Evolutionary conservation across 1,140 invertebrate species (phyloP).

Genomic region (Sogatella furcifera): DNA sequence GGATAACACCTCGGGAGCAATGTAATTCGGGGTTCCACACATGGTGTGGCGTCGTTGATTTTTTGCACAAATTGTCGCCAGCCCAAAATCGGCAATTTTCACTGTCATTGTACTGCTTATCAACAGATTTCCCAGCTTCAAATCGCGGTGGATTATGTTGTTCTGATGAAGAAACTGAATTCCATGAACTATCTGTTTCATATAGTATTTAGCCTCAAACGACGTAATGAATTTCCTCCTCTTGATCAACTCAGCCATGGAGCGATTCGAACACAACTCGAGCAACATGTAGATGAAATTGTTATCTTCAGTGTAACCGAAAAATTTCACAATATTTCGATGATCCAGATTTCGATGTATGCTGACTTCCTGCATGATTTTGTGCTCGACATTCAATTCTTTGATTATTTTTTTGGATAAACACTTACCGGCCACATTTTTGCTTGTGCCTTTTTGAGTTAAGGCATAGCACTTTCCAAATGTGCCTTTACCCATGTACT

Average conservation of each 20-base stretch:
- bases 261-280: slow-evolving; percentile 49
- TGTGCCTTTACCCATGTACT: slow-evolving; percentile 8
- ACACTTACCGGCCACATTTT: slow-evolving; percentile 7
- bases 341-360: slow-evolving; percentile 57
- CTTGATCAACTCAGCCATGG: slow-evolving; percentile 37
- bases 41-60: slow-evolving; percentile 30
- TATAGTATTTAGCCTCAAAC: slow-evolving; percentile 61
- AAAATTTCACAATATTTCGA: slow-evolving; percentile 56
- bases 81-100: slow-evolving; percentile 67
- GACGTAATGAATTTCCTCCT: slow-evolving; percentile 53
- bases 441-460: neutral
- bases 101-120: slow-evolving; percentile 57
- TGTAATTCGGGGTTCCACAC: slow-evolving; percentile 67
- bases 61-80: slow-evolving; percentile 35
- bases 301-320: slow-evolving; percentile 58
- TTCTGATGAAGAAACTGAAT: slow-evolving; percentile 56
- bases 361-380: slow-evolving; percentile 45
- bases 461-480: slow-evolving; percentile 7
- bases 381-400: neutral
- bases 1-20: slow-evolving; percentile 58
- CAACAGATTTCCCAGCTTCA: slow-evolving; percentile 67
- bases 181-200: slow-evolving; percentile 53
- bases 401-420: neutral
- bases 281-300: slow-evolving; percentile 63
- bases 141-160: slow-evolving; percentile 59